Base-by-base conservation (phyloP, 2,797 vertebrate genomes). In the Gallinago solitaria region DNA sequence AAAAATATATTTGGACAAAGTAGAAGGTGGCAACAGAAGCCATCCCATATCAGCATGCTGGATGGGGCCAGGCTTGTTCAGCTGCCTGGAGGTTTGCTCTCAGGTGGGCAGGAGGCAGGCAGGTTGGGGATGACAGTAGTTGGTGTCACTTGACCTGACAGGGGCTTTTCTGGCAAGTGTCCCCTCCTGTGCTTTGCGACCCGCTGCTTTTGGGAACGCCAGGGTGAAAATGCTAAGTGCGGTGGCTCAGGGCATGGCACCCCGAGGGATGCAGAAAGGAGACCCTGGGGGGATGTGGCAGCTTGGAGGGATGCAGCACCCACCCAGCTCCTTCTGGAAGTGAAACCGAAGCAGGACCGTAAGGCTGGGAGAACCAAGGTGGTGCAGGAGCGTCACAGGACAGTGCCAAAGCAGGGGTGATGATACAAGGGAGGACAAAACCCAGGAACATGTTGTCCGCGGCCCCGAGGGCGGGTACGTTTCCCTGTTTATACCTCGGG, bases 1-100 rank as follows among this genome's bases (percentile, higher is more conserved):
- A 7, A 17, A 73, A 73, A 32, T 4, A 6, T 4, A 21, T 23
- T 19, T 54, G 35, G 57, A 11, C n/a, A 45, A 60, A 51, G 48
- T 1, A 1, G 50, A 11, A 60, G 24, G 30, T 14, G 63, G 59
- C 33, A 35, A 3, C 12, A 14, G 60, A 51, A 27, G 37, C 16
- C 54, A 48, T 6, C n/a, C 53, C 0, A 0, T 18, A 6, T 3
- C 12, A 1, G 33, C 1, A 1, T 2, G 32, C 28, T 24, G 71
- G 8, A 5, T 19, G 20, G 23, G 19, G 19, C 37, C 2, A 1
- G 30, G 30, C 47, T 74, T 17, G 20, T 15, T 47, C 25, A 1
- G 9, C 6, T 10, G 6, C 35, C 32, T 0, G 0, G 41, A 28
- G 28, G 23, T 57, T 41, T 65, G 51, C 9, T 57, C 39, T 60